Percentiles rank a stretch among this genome's conserved stretches.
Evolutionary conservation across 1,140 invertebrate genomes (phyloP).

Genomic region (Drosophila busckii): DNA sequence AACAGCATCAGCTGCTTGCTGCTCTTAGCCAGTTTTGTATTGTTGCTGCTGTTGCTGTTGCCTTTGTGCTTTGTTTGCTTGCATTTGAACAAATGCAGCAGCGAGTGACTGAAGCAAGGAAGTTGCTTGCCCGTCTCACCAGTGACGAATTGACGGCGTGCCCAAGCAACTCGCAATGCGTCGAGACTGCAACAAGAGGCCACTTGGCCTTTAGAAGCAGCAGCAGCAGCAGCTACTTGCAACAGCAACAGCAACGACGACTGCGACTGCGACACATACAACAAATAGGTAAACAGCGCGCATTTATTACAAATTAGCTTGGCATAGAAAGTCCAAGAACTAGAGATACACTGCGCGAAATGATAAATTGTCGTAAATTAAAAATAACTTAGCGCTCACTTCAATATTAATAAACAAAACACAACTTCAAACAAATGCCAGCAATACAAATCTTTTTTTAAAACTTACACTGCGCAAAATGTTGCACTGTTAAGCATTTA

Average conservation of each 20-base stretch:
- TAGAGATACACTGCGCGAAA: conserved; percentile 7
- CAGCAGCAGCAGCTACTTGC: conserved; percentile 27
- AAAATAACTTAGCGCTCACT: no score
- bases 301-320: conserved; percentile 56
- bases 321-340: conserved; percentile 32
- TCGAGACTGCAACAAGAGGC: conserved; percentile 11
- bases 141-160: conserved; percentile 35
- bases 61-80: conserved; percentile 37
- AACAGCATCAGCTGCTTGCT: conserved; percentile 26
- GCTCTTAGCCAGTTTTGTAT: conserved; percentile 60
- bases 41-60: conserved; percentile 19
- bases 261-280: conserved; percentile 31
- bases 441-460: no score
- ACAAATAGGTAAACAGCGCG: conserved; percentile 52
- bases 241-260: not conserved
- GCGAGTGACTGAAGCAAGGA: conserved; percentile 40
- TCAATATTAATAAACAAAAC: no score
- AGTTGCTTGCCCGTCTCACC: conserved; percentile 51
- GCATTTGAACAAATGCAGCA: conserved; percentile 56
- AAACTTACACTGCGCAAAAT: no score
- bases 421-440: no score
- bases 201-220: conserved; percentile 48
- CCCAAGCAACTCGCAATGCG: conserved; percentile 11
- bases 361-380: no score
- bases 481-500: no score